phyloP scores from a whole-genome alignment of 2,888 invertebrate species.

The Tiliacea citrago region DNA sequence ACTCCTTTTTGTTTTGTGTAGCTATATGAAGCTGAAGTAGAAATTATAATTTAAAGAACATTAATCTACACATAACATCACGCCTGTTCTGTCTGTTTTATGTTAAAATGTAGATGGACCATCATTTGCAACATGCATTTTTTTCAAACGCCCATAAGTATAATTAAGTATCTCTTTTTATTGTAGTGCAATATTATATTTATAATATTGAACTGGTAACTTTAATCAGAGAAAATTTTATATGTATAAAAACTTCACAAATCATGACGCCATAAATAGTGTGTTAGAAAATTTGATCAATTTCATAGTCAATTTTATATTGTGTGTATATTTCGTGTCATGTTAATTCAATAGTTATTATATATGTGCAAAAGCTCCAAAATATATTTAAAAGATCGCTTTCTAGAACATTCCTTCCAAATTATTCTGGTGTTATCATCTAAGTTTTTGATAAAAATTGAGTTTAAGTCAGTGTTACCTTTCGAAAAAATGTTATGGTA shows the following conservation, averaged over 20 bases:
- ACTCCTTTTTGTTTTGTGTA: conserved; percentile 28
- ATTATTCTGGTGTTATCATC: conserved; percentile 22
- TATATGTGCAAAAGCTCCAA: conserved; percentile 39
- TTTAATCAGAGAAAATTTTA: not conserved
- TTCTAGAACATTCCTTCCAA: conserved; percentile 57
- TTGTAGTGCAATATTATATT: conserved; percentile 15
- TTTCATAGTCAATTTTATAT: conserved; percentile 54
- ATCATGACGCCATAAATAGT: not conserved
- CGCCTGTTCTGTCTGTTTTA: not conserved
- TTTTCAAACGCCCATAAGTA: too few relatives aligned
- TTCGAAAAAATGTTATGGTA: conserved; percentile 12
- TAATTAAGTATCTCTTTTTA: not conserved
- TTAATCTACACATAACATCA: not conserved
- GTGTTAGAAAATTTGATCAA: conserved; percentile 30
- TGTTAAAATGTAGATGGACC: not conserved
- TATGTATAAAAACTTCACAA: not conserved
- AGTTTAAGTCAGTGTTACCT: conserved; percentile 8
- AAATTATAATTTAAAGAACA: not conserved
- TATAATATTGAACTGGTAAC: not conserved
- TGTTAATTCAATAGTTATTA: conserved; percentile 20
- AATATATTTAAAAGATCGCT: conserved; percentile 23
- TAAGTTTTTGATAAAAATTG: conserved; percentile 11
- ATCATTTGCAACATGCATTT: not conserved
- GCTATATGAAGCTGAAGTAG: not conserved
- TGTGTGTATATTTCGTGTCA: conserved; percentile 30